phyloP scores from a whole-genome alignment of 2,888 invertebrate species.

The Baronia brevicornis region DNA sequence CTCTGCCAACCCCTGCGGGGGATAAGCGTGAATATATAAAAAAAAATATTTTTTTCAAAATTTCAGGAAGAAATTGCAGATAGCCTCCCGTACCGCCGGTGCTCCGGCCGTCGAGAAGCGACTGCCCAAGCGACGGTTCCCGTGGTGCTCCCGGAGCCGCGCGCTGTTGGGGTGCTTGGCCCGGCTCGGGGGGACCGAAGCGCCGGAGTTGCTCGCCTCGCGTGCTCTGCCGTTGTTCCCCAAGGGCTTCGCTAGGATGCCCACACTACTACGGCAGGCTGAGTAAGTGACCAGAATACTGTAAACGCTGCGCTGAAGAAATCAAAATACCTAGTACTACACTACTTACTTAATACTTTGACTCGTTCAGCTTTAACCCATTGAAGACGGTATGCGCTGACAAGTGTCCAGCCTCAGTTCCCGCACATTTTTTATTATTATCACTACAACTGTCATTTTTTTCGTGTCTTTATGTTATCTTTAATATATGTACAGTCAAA shows the following conservation, averaged over 20 bases:
- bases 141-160: constrained; percentile 74
- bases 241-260: constrained; percentile 78
- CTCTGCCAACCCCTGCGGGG: too few species aligned
- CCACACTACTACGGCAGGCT: constrained; percentile 69
- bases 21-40: too few species aligned
- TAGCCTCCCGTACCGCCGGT: constrained; percentile 44
- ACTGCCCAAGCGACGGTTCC: constrained; percentile 82
- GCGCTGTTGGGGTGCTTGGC: constrained; percentile 30
- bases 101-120: constrained; percentile 73
- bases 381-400: too few species aligned
- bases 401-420: too few species aligned
- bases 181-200: constrained; percentile 23
- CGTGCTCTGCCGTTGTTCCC: constrained; percentile 81
- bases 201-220: constrained; percentile 62
- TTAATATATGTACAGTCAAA: too few species aligned
- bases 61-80: constrained; percentile 55
- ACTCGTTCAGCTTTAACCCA: too few species aligned
- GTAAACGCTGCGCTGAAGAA: too few species aligned
- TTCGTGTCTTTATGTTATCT: too few species aligned
- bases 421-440: too few species aligned
- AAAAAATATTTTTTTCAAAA: background rate
- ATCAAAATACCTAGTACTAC: background rate
- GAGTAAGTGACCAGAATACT: constrained; percentile 40
- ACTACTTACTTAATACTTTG: background rate
- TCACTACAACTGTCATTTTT: too few species aligned